Evolutionary conservation across 2,888 invertebrate species (phyloP), one percentile per base, ranked within the genome.

Genomic region (Cyclophora punctaria): DNA sequence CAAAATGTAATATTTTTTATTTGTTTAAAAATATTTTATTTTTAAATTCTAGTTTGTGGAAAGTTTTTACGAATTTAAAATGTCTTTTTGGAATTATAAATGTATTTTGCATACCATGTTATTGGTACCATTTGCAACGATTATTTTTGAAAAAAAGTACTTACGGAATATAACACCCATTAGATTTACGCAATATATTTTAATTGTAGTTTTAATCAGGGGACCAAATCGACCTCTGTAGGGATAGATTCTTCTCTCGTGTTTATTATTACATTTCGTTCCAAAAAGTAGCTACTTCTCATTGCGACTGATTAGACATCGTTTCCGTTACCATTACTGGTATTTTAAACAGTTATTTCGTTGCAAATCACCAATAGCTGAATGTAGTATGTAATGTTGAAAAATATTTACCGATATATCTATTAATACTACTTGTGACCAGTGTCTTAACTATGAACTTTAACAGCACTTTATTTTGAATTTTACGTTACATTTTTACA

Each of bases 161-260:
- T 45, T 50, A 57, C 53, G 52, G 44, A 55, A 48, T 48, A 49
- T 48, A 49, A 33, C 48, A 46, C 43, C 55, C 47, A 49, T 48
- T 51, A 48, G 45, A 54, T 52, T 20, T 52, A 55, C 43, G 52
- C 48, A 45, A 49, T 48, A 51, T 46, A 53, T 48, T 50, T 48
- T 55, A 52, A 51, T 53, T 51, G 7, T 50, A 56, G 58, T 55
- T 59, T 59, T 55, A 59, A 53, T 50, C 69, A 68, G 69, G 72
- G 72, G 72, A 71, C 71, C 71, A 73, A 67, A 50, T 55, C 55
- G 48, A 71, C 72, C 71, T 72, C 71, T 70, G 67, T 71, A 66
- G 63, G 57, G 49, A 47, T 43, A 44, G 3, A 35, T 34, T 41
- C 7, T 40, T 37, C 4, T 46, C 40, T 5, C 37, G 4, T 37